Evolutionary conservation across 2,888 invertebrate species (phyloP).

Genomic region (Papilio gigon): DNA sequence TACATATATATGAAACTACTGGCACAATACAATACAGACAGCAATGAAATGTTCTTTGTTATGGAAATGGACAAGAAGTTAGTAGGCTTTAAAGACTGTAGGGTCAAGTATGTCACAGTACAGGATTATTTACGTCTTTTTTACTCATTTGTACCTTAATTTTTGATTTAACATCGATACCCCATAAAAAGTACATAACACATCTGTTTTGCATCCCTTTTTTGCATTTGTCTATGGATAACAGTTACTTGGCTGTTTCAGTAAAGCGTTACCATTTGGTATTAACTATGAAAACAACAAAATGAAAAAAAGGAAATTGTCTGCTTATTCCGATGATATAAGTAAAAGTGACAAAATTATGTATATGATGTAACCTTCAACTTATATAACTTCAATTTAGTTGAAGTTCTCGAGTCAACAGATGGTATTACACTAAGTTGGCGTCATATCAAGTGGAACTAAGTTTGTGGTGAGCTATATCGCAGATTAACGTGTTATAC

Average conservation of each 20-base stretch:
- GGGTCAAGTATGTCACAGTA: not conserved
- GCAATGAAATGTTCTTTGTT: not conserved
- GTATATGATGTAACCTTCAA: not conserved
- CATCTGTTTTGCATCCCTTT: not conserved
- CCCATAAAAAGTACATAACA: not conserved
- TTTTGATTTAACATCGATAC: not conserved
- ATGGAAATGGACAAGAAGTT: not conserved
- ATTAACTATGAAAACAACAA: not conserved
- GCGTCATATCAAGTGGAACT: conserved; percentile 24
- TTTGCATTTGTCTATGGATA: not conserved
- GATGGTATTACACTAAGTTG: conserved; percentile 28
- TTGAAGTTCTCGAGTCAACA: conserved; percentile 25
- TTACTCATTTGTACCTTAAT: not conserved
- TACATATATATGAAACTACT: not conserved
- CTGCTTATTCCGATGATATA: not conserved
- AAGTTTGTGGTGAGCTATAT: conserved; percentile 19
- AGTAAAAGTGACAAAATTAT: not conserved
- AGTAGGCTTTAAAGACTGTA: no score
- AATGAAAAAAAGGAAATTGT: not conserved
- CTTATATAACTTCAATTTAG: conserved; percentile 6
- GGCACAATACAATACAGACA: not conserved
- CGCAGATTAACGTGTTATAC: conserved; percentile 7
- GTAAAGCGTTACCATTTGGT: not conserved
- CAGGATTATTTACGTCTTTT: not conserved
- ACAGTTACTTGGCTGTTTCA: not conserved